Conservation (phyloP, 2,888 invertebrate species). For the Drosophila greeni region DNA sequence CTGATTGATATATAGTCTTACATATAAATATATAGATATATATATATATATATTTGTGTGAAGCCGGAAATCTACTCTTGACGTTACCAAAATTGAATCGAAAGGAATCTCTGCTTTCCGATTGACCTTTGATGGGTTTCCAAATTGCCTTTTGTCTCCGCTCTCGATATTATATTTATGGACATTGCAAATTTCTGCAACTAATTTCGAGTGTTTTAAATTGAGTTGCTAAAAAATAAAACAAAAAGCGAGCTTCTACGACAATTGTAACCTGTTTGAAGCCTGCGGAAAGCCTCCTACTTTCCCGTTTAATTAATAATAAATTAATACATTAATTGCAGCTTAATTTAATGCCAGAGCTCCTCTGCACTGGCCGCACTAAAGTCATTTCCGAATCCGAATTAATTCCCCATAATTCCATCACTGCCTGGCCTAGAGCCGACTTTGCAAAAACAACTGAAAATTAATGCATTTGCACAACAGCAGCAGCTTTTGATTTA, state of each 20-base stretch:
- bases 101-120: conserved; percentile 1
- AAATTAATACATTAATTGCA: conserved; percentile 4
- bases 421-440: background rate
- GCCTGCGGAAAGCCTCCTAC: background rate
- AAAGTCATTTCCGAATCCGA: conserved; percentile 2
- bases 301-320: conserved; percentile 2
- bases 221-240: background rate
- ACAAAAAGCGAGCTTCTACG: background rate
- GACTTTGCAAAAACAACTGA: background rate
- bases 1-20: conserved; percentile 24
- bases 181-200: background rate
- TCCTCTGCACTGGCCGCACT: background rate
- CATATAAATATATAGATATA: background rate
- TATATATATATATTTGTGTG: background rate
- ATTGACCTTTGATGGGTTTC: conserved; percentile 19
- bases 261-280: background rate
- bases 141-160: conserved; percentile 4
- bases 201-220: background rate
- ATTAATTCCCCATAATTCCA: conserved; percentile 16
- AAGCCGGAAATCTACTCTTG: conserved; percentile 17
- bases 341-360: conserved; percentile 4
- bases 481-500: background rate
- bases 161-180: background rate
- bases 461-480: background rate
- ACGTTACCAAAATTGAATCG: conserved; percentile 8